These are phyloP conservation scores for Sabatieria punctata DNA, from an alignment of 2,888 invertebrate species.

Conservation along the genomic window DNA sequence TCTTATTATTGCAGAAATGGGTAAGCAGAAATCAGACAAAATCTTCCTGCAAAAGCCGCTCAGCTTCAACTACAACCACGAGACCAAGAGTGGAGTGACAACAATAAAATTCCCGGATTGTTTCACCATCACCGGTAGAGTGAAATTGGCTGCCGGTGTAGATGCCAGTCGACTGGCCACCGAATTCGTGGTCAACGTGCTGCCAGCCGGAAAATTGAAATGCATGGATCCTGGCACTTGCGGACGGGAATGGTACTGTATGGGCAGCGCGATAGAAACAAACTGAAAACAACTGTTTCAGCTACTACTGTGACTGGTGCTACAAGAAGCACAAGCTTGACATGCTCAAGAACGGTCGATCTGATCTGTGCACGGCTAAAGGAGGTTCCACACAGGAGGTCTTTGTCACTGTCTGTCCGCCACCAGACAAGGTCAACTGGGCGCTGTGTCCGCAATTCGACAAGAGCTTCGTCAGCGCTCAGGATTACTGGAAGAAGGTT, in stretches of 20 bases:
- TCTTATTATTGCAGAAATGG: no score
- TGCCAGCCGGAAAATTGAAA: background rate
- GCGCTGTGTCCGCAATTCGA: background rate
- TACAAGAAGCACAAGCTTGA: background rate
- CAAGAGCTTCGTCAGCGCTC: background rate
- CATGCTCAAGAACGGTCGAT: background rate
- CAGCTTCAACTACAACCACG: background rate
- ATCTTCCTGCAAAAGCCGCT: background rate
- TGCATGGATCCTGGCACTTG: background rate
- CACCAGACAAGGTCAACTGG: background rate
- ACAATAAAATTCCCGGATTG: no score
- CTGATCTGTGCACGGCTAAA: background rate
- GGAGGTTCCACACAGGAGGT: background rate
- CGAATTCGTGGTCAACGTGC: background rate
- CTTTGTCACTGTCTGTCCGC: background rate
- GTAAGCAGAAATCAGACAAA: no score
- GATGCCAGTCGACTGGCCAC: background rate
- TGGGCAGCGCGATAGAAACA: no score
- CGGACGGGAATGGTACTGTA: background rate
- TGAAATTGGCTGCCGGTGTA: background rate
- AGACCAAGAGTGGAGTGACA: no score
- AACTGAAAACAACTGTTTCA: no score
- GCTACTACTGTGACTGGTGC: constrained; percentile 1
- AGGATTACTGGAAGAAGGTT: constrained; percentile 2
- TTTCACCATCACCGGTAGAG: background rate